Conservation (phyloP, 2,113 vertebrate species). For the Lophochroa leadbeateri region DNA sequence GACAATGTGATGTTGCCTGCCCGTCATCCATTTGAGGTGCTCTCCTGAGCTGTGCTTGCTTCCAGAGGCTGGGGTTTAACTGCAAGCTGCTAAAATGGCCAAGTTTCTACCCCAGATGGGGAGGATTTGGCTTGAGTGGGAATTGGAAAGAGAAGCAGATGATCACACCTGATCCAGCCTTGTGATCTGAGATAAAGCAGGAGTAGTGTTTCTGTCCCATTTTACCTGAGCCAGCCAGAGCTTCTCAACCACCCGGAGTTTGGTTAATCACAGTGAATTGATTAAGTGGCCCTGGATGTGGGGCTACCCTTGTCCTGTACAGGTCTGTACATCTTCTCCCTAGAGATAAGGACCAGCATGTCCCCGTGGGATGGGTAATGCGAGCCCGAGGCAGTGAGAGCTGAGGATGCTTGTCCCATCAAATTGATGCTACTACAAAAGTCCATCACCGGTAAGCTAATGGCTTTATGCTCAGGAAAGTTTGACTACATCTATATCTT, state of each 20-base stretch:
- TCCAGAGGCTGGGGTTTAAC: not conserved
- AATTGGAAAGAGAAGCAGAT: not conserved
- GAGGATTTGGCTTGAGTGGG: not conserved
- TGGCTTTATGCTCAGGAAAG: not conserved
- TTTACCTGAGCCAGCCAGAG: not conserved
- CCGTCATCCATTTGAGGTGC: not conserved
- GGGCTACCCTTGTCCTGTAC: accelerated
- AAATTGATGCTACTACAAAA: not conserved
- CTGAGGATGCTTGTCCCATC: not conserved
- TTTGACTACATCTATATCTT: not conserved
- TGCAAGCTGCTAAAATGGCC: not conserved
- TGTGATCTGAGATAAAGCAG: not conserved
- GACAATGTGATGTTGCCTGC: accelerated
- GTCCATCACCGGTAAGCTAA: not conserved
- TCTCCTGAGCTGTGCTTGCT: not conserved
- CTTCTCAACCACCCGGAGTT: not conserved
- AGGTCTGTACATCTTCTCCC: accelerated
- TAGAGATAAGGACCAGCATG: not conserved
- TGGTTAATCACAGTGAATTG: not conserved
- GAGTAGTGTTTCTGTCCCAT: not conserved
- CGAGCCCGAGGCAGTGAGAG: not conserved
- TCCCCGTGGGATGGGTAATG: not conserved
- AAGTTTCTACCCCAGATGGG: not conserved
- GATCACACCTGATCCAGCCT: not conserved
- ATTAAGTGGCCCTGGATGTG: not conserved